Base-by-base conservation (phyloP, 2,797 vertebrate genomes). In the Pseudochirops cupreus region DNA sequence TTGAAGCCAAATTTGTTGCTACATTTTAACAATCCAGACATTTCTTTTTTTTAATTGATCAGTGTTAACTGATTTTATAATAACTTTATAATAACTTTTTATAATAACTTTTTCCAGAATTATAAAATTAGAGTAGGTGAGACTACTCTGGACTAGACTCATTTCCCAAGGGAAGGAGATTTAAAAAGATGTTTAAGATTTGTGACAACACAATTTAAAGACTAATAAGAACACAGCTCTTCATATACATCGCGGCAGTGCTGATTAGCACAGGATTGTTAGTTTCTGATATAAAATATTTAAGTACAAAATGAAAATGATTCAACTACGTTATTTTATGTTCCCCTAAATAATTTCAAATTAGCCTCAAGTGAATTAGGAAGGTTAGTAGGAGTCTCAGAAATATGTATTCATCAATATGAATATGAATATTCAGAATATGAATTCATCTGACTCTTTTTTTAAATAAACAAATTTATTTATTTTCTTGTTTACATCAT, bases 1-100 rank as follows among this genome's bases (percentile, higher is more conserved):
- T 82, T 62, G 33, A 96, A 93, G 31, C 31, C 94, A 82, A 54
- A 90, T 94, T 91, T 90, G 4, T 92, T 95, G 58, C 67, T 94
- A 53, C 39, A 94, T n/a, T 0, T 91, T 91, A 53, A 93, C 82
- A 91, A 96, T 3, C 46, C 31, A 90, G 82, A 93, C 26, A 46
- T 46, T 46, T 46, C 46, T 46, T 46, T 46, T 46, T 46, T 46
- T 46, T 46, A 90, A 29, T 91, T 54, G 1, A 46, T 9, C 16
- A 95, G 4, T 0, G 39, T 57, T 94, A 50, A 94, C 54, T 90
- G 56, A 46, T 91, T 94, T 31, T n/a, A 82, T 55, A 58, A 74
- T 82, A 7, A 2, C 91, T 91, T 2, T 55, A 31, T 59, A 31
- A 62, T 74, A 39, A 39, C n/a, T 91, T 93, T 94, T 28, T 28